Base-by-base conservation (phyloP, 1,140 invertebrate genomes). In the Heterodera schachtii region DNA sequence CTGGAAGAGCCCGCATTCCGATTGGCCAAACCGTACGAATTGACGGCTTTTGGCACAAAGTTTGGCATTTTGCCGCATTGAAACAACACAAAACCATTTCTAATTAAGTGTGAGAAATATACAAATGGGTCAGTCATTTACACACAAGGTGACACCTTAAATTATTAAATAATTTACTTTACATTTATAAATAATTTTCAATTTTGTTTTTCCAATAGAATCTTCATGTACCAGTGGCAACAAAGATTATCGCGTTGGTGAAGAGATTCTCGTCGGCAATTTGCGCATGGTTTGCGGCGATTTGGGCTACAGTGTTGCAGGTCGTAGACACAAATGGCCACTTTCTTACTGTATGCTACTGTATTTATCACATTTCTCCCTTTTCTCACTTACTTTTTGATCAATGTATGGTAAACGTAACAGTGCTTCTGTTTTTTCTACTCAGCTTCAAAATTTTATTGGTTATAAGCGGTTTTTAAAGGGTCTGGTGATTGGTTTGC, bases 191-290 rank as follows among this genome's bases (percentile, higher is more conserved):
- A 16, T 70, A 21, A 7, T 60, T 82, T 82, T 47, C 5, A 31
- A 73, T 43, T 66, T 57, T 16, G 11, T 19, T 46, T 44, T 19
- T 47, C 44, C 57, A 83, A 41, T 47, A 85, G 85, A 82, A 67
- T 70, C 57, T 21, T 69, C 78, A n/a, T 86, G 85, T 49, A 57
- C 64, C 21, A 57, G 82, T 43, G 80, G 73, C 6, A 81, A 78
- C 2, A 88, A 86, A 64, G 84, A 89, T 60, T 86, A 84, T 66
- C 84, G 82, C 31, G 78, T 87, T 3, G 86, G 87, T 13, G 86
- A 86, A 43, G 87, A 86, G 81, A 69, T 86, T 44, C 43, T 67
- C 9, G 78, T 84, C 47, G 84, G 78, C 5, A 80, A 80, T 74
- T 57, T 86, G 46, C 84, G 87, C 16, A 64, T 86, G 74, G 73